A percentile compares a stretch with the other conserved stretches of the same genome.
phyloP scores from a whole-genome alignment of 2,797 vertebrate genomes.

The Octomys mimax region DNA sequence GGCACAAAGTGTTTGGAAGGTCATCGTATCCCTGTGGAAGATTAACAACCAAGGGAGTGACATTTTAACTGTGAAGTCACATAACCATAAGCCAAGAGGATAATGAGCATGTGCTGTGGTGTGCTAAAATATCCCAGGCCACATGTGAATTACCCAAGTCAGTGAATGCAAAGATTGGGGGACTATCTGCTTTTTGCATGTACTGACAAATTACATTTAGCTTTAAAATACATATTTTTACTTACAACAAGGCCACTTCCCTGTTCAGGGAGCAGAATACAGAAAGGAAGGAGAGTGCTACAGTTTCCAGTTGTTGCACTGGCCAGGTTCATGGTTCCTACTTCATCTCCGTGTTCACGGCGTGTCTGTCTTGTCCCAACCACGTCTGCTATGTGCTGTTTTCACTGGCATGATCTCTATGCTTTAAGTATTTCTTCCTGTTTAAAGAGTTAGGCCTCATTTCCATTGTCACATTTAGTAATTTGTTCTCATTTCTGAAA shows the following conservation, averaged over 20 bases:
- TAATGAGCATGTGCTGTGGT: background rate
- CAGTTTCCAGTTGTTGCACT: background rate
- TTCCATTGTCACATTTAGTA: background rate
- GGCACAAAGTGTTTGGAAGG: background rate
- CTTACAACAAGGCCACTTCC: background rate
- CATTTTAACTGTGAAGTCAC: background rate
- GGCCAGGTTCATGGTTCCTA: background rate
- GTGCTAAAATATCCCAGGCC: background rate
- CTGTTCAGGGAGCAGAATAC: background rate
- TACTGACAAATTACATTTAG: background rate
- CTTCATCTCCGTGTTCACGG: background rate
- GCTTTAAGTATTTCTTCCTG: background rate
- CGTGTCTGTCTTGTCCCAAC: background rate
- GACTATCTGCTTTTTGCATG: background rate
- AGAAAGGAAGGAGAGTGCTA: background rate
- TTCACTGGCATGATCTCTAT: background rate
- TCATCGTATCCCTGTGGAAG: background rate
- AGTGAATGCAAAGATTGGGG: background rate
- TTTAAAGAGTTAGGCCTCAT: background rate
- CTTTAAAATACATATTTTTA: constrained; percentile 33
- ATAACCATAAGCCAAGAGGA: background rate
- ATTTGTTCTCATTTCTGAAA: background rate
- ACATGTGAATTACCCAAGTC: background rate
- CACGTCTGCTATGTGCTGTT: background rate
- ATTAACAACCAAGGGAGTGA: background rate